These are phyloP conservation scores for Druon quercuslanigerum DNA, from an alignment of 1,140 invertebrate species.

Conservation along the genomic window DNA sequence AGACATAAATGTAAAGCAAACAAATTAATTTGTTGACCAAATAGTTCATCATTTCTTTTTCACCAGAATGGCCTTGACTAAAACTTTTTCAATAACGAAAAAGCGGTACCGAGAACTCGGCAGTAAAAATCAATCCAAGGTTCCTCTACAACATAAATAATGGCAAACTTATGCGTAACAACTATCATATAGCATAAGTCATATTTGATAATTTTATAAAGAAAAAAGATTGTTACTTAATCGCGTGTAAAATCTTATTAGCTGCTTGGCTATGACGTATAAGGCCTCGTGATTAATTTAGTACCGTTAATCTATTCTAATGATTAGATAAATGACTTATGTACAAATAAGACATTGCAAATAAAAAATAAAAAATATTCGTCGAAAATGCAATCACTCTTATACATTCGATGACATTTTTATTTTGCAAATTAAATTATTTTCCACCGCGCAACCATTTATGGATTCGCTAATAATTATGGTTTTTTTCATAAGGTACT, in stretches of 20 bases:
- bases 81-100: neutral
- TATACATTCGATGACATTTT: no score
- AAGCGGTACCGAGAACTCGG: neutral
- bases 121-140: neutral
- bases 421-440: no score
- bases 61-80: no score
- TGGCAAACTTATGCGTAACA: neutral
- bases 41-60: no score
- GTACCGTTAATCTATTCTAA: slow-evolving; percentile 9
- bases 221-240: neutral
- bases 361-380: neutral
- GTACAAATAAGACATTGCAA: slow-evolving; percentile 30
- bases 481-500: no score
- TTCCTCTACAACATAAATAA: neutral
- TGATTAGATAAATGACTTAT: slow-evolving; percentile 23
- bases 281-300: slow-evolving; percentile 26
- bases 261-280: neutral
- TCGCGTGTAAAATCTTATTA: neutral
- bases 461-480: no score
- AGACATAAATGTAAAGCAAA: no score
- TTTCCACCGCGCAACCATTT: no score
- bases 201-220: neutral
- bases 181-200: slow-evolving; percentile 4
- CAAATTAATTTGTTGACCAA: no score
- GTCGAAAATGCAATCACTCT: no score